phyloP scores from a whole-genome alignment of 2,797 vertebrate species.

The Sarcoramphus papa region DNA sequence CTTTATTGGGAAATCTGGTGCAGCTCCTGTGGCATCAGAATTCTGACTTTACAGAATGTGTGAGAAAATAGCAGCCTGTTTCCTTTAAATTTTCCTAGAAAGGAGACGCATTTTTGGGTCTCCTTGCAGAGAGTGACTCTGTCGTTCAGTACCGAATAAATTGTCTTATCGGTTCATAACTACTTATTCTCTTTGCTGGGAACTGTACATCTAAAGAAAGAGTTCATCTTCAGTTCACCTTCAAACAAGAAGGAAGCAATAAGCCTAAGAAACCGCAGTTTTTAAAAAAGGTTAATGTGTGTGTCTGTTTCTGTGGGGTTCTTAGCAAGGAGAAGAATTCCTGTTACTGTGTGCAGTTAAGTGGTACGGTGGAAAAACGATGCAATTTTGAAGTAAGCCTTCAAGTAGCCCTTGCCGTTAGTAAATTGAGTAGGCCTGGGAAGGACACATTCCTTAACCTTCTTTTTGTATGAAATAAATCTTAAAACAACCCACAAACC shows the following conservation, averaged over 20 bases:
- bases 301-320: background rate
- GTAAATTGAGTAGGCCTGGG: background rate
- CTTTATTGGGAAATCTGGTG: background rate
- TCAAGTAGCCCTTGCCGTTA: background rate
- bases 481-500: background rate
- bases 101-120: background rate
- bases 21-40: background rate
- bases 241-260: background rate
- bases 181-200: background rate
- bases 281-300: background rate
- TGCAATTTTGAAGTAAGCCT: background rate
- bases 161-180: background rate
- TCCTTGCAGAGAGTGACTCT: background rate
- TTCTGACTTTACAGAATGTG: background rate
- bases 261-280: background rate
- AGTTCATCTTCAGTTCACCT: background rate
- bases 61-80: background rate
- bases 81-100: background rate
- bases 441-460: background rate
- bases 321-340: background rate
- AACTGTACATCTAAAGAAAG: background rate
- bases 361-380: fast-evolving
- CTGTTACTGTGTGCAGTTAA: background rate
- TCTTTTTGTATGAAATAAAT: background rate
- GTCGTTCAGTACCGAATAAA: background rate